Evolutionary conservation across 2,888 invertebrate genomes (phyloP), one percentile per base, ranked within the genome.

Genomic region (Eupithecia tripunctaria): DNA sequence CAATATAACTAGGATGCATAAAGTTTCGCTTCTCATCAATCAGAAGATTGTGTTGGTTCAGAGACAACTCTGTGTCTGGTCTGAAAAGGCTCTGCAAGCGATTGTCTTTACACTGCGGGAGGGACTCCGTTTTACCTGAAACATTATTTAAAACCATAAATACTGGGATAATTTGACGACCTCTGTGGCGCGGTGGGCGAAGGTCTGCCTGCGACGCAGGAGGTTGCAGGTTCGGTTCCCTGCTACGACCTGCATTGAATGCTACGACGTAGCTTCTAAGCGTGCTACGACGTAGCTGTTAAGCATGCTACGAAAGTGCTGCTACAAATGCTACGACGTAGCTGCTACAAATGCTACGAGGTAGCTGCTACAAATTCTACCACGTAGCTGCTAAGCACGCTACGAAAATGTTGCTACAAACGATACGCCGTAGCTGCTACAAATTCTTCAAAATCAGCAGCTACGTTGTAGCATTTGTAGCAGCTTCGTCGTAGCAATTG

Each of bases 61-160:
- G 78, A 0, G 83, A 80, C 72, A 89, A 72, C 68, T 94, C 94
- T 0, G 83, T 84, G 43, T 94, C 94, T 0, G 86, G 86, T 0
- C 91, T 89, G 79, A 95, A 95, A n/a, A 95, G 85, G 36, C 82
- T 91, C 77, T 92, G 89, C 0, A 94, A 88, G 0, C 91, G 86
- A 76, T 91, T 93, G 84, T 92, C 92, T 62, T 88, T 90, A 60
- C 71, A 71, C 0, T 60, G 51, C 8, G 78, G 71, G 0, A 80
- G 60, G 3, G 71, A 47, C 65, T 91, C 90, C 0, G 84, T 83
- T 82, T 93, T 94, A 59, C 88, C 89, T 90, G 79, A 0, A 81
- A 79, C 0, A 36, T 0, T 1, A 32, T 14, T 41, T 8, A 36
- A n/a, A 36, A 36, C 36, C 10, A 8, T 36, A 36, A 36, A 3